Base-by-base conservation (phyloP, 2,888 invertebrate genomes). In the Leptinotarsa haldemani region DNA sequence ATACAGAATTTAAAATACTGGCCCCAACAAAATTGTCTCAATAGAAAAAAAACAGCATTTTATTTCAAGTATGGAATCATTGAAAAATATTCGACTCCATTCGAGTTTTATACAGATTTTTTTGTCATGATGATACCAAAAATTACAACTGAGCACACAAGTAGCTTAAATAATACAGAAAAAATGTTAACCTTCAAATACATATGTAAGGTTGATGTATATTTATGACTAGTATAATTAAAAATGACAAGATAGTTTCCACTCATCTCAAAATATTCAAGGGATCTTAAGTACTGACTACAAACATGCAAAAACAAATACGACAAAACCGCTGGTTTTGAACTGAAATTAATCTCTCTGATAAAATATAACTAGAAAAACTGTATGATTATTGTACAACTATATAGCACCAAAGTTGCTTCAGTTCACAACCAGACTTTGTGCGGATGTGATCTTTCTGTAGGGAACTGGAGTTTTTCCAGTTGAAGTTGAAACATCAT, bases 201-300 rank as follows among this genome's bases (percentile, higher is more conserved):
- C 7, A 22, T 5, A 22, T 56, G 15, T 22, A 22, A 4, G 16
- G 18, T 56, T 56, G 56, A 56, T 56, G 56, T 56, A 56, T 56
- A 56, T 56, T 56, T 56, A 22, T 56, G 56, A 56, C 56, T 56
- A 56, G 56, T 13, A 56, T 56, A 20, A 56, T 56, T 20, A 56
- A 56, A 56, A 15, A 56, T 56, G 56, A 56, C 56, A 56, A 25
- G 56, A 56, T 22, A 22, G 15, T 56, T 56, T 56, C 4, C 22
- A 56, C 56, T 22, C 56, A 56, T 20, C 15, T 56, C 22, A 22
- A 20, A 22, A 56, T 22, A 22, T 56, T 22, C 4, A 56, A 20
- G 20, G 56, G 22, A 22, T 56, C 22, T 22, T 13, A 56, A 13
- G 13, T 56, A 56, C 15, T 56, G 56, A 56, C 56, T 56, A 20